A percentile compares a stretch with the other conserved stretches of the same genome.
These are phyloP conservation scores for Nineta flava DNA, from an alignment of 2,888 invertebrate genomes.

Conservation along the genomic window DNA sequence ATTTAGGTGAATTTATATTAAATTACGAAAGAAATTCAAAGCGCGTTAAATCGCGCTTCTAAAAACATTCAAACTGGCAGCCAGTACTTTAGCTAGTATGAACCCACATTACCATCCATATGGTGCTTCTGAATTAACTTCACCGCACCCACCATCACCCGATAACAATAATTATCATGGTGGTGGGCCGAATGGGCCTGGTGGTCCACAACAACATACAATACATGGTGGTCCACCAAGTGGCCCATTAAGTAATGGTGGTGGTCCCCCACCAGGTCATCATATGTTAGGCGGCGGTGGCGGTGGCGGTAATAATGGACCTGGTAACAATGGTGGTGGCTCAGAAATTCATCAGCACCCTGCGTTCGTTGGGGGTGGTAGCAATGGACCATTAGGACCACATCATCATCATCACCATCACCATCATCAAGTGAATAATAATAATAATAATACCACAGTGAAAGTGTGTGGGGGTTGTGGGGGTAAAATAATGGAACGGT, in stretches of 20 bases:
- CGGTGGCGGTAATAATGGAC: slow-evolving; percentile 15
- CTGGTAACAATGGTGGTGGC: slow-evolving; percentile 15
- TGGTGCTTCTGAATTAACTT: slow-evolving; percentile 51
- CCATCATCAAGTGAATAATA: slow-evolving; percentile 27
- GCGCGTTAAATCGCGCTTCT: slow-evolving; percentile 8
- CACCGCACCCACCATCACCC: slow-evolving; percentile 60
- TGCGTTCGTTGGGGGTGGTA: slow-evolving; percentile 31
- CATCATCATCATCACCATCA: slow-evolving; percentile 40
- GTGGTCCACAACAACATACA: slow-evolving; percentile 24
- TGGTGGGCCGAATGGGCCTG: slow-evolving; percentile 29
- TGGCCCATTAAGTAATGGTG: slow-evolving; percentile 15
- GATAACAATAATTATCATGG: slow-evolving; percentile 50
- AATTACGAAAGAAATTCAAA: slow-evolving; percentile 1
- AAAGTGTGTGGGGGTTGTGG: slow-evolving; percentile 85
- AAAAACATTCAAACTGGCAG: slow-evolving; percentile 67
- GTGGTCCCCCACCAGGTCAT: slow-evolving; percentile 27
- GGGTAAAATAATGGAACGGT: slow-evolving; percentile 82
- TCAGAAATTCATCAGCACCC: slow-evolving; percentile 26
- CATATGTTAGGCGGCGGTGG: slow-evolving; percentile 13
- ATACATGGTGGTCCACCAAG: slow-evolving; percentile 20
- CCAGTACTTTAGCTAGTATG: slow-evolving; percentile 70
- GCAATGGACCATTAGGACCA: slow-evolving; percentile 29
- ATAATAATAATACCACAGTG: slow-evolving; percentile 40
- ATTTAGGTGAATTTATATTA: no score
- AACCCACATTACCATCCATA: slow-evolving; percentile 83